phyloP scores from a whole-genome alignment of 2,797 vertebrate genomes.

The Pelobates cultripes region DNA sequence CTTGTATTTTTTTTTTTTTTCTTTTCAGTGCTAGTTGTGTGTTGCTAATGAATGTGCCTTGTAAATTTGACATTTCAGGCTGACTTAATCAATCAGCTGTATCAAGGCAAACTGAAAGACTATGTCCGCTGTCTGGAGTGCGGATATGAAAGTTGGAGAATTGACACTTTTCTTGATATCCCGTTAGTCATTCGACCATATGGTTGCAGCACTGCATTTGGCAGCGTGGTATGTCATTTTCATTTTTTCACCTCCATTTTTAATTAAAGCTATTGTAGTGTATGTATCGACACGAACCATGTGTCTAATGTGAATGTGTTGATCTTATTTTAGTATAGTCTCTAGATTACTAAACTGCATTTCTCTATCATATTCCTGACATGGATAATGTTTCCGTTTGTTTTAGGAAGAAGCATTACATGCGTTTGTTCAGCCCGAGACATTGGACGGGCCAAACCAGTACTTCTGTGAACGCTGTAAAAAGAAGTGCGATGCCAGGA shows the following conservation, averaged over 20 bases:
- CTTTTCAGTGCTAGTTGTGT: too few relatives aligned
- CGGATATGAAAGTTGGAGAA: slow-evolving; percentile 97
- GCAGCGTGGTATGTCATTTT: slow-evolving; percentile 90
- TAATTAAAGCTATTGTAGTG: too few relatives aligned
- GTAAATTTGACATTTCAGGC: slow-evolving; percentile 76
- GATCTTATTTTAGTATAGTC: too few relatives aligned
- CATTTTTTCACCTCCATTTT: neutral
- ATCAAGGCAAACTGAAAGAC: slow-evolving; percentile 98
- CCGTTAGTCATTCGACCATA: slow-evolving; percentile 98
- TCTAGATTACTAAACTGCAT: too few relatives aligned
- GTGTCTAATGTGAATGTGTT: too few relatives aligned
- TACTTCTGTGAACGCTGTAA: slow-evolving; percentile 99
- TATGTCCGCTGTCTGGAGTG: slow-evolving; percentile 97
- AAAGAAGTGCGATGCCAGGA: slow-evolving; percentile 98
- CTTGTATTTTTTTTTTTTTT: too few relatives aligned
- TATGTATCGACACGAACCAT: too few relatives aligned
- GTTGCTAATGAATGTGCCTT: too few relatives aligned
- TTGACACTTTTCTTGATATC: slow-evolving; percentile 98
- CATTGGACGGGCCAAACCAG: slow-evolving; percentile 94
- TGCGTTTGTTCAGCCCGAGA: slow-evolving; percentile 97
- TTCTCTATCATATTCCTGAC: too few relatives aligned
- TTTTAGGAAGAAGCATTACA: slow-evolving; percentile 94
- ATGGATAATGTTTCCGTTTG: neutral
- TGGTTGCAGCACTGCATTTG: slow-evolving; percentile 93
- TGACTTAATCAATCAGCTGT: slow-evolving; percentile 97